Evolutionary conservation across 2,888 invertebrate genomes (phyloP).

Genomic region (Hermodice carunculata): DNA sequence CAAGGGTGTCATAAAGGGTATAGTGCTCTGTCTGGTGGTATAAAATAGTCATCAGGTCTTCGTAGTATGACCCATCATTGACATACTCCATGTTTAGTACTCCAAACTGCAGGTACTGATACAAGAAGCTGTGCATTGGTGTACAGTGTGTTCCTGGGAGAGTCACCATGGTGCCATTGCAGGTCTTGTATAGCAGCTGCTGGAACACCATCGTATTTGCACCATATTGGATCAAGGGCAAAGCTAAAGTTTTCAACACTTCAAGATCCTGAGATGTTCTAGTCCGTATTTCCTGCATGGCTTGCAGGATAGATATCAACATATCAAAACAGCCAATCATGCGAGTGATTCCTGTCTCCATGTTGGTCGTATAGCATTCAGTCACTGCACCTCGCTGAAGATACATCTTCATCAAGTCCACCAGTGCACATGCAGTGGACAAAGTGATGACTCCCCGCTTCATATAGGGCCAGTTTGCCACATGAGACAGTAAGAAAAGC

Average conservation of each 20-base stretch:
- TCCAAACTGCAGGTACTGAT: constrained; percentile 32
- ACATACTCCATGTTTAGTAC: constrained; percentile 27
- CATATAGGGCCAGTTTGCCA: constrained; percentile 12
- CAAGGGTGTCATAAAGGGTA: constrained; percentile 18
- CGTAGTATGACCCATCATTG: constrained; percentile 8
- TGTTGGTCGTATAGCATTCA: constrained; percentile 17
- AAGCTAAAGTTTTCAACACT: constrained; percentile 4
- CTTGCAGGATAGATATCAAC: constrained; percentile 13
- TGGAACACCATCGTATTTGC: constrained; percentile 24
- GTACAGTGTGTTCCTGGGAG: not conserved
- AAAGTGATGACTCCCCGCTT: constrained; percentile 12
- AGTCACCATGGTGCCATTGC: not conserved
- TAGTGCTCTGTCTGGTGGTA: constrained; percentile 14
- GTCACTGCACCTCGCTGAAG: constrained; percentile 24
- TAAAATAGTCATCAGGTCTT: constrained; percentile 15
- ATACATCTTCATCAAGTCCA: not conserved
- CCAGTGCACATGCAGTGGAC: constrained; percentile 1
- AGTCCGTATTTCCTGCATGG: constrained; percentile 6
- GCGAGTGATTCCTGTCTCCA: not conserved
- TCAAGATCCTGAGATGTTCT: constrained; percentile 11
- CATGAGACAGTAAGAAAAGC: constrained; percentile 20
- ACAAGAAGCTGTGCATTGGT: constrained; percentile 27
- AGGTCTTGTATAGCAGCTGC: constrained; percentile 17
- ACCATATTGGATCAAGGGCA: constrained; percentile 22
- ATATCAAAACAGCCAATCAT: constrained; percentile 21